Evolutionary conservation across 2,113 vertebrate species (phyloP).

Genomic region (Ceyx margarethae): DNA sequence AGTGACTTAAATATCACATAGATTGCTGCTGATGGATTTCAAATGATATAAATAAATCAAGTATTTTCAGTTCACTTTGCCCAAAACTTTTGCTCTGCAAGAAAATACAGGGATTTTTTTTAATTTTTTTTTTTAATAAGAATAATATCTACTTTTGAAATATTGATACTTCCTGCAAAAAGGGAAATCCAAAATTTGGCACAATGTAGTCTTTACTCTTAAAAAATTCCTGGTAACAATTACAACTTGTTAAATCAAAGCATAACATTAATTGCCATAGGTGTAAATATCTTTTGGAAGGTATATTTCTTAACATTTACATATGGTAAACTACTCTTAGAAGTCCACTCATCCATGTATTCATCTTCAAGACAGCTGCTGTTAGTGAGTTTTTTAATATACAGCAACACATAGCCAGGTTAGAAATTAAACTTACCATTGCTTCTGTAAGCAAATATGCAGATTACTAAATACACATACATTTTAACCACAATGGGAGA

Average conservation of each 20-base stretch:
- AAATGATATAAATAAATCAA: neutral
- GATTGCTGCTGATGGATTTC: neutral
- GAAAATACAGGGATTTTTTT: neutral
- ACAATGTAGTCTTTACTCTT: neutral
- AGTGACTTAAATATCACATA: neutral
- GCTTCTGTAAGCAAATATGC: neutral
- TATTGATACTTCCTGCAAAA: neutral
- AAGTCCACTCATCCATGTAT: neutral
- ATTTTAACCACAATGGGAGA: neutral
- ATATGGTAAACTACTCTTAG: neutral
- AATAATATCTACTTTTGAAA: neutral
- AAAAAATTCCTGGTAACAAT: neutral
- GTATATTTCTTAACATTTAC: neutral
- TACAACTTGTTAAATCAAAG: neutral
- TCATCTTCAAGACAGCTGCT: neutral
- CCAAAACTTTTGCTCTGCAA: neutral
- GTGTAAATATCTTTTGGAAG: neutral
- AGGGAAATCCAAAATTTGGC: neutral
- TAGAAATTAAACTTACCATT: neutral
- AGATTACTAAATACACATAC: neutral
- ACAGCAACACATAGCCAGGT: neutral
- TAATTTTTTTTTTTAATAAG: neutral
- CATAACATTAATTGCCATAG: neutral
- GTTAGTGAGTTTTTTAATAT: neutral
- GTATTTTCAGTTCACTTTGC: neutral